phyloP scores from a whole-genome alignment of 2,888 invertebrate genomes.

The Mystacides longicornis region DNA sequence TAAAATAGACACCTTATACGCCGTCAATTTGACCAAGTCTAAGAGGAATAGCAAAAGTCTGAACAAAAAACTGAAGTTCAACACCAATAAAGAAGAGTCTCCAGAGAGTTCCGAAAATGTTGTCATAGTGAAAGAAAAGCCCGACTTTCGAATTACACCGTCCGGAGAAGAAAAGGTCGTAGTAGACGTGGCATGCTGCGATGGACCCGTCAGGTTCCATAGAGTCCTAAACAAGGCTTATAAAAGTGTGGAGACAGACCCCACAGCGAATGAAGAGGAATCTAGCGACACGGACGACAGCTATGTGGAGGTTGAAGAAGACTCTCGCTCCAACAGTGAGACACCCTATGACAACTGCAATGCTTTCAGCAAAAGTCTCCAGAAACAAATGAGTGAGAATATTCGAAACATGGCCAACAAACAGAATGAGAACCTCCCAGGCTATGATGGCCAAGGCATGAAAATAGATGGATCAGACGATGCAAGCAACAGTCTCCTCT shows the following conservation, averaged over 20 bases:
- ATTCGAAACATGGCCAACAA: conserved; percentile 32
- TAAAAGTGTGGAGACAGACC: conserved; percentile 31
- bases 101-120: neutral
- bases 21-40: conserved; percentile 9
- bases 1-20: conserved; percentile 15
- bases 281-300: conserved; percentile 28
- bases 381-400: conserved; percentile 54
- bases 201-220: conserved; percentile 82
- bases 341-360: conserved; percentile 28
- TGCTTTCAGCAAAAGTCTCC: conserved; percentile 25
- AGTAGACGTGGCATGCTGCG: conserved; percentile 84
- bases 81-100: conserved; percentile 6
- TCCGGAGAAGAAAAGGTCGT: conserved; percentile 49
- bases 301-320: conserved; percentile 24
- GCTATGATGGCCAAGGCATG: conserved; percentile 22
- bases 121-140: conserved; percentile 8
- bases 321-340: conserved; percentile 24
- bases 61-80: conserved; percentile 10
- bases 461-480: conserved; percentile 29
- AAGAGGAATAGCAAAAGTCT: conserved; percentile 9
- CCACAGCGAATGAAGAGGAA: conserved; percentile 23
- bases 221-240: conserved; percentile 80
- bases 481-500: conserved; percentile 28
- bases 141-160: conserved; percentile 14
- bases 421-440: conserved; percentile 26